phyloP scores from a whole-genome alignment of 2,888 invertebrate species.

The Galeopsomyia nigrocyanea region DNA sequence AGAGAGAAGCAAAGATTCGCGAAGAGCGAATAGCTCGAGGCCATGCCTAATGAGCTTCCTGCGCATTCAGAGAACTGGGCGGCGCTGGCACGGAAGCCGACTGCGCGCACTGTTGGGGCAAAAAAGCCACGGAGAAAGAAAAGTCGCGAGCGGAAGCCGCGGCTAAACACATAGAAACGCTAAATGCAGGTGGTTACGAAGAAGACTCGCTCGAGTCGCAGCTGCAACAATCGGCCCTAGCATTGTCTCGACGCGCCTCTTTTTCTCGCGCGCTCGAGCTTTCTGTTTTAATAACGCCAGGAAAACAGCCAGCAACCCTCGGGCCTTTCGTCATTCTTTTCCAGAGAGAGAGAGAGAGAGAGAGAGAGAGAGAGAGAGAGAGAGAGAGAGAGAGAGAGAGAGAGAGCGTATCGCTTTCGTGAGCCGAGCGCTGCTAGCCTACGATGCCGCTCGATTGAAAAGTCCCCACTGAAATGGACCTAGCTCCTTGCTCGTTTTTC shows the following conservation, averaged over 20 bases:
- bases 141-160: conserved; percentile 32
- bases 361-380: conserved; percentile 7
- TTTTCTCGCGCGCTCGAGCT: conserved; percentile 30
- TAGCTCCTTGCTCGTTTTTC: conserved; percentile 8
- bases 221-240: conserved; percentile 49
- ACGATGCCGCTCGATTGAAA: conserved; percentile 27
- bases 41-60: conserved; percentile 69
- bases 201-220: conserved; percentile 42
- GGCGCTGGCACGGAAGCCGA: conserved; percentile 21
- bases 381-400: background rate
- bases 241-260: conserved; percentile 49
- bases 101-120: conserved; percentile 33
- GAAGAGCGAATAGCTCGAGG: conserved; percentile 59
- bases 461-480: conserved; percentile 7
- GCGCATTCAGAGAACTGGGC: conserved; percentile 48
- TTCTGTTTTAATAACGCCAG: conserved; percentile 21
- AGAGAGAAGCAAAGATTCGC: background rate
- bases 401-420: conserved; percentile 36
- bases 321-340: background rate
- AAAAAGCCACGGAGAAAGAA: too few relatives aligned
- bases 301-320: background rate
- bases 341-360: conserved; percentile 36
- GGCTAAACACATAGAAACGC: conserved; percentile 35
- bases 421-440: background rate
- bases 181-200: conserved; percentile 45